Conservation (phyloP, 2,113 vertebrate species). For the Xiphias gladius region DNA sequence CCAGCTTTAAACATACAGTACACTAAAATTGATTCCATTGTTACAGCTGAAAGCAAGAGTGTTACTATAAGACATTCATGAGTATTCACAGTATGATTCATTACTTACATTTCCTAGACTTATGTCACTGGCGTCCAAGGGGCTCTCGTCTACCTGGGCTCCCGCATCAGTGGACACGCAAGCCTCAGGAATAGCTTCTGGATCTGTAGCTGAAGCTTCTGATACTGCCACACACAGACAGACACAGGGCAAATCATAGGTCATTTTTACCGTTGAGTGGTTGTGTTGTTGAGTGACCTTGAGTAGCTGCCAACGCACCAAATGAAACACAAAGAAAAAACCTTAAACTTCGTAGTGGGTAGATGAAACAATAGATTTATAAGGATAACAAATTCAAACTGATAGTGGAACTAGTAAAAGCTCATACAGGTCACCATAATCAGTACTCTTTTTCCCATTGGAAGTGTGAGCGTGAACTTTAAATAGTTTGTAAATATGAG, state of each 20-base stretch:
- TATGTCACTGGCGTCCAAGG: conserved; percentile 70
- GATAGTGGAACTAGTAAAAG: neutral
- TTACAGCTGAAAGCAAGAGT: neutral
- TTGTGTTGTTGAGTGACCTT: neutral
- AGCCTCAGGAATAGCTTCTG: conserved; percentile 25
- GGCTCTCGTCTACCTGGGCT: conserved; percentile 33
- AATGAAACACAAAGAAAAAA: neutral
- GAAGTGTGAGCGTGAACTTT: neutral
- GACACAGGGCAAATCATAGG: neutral
- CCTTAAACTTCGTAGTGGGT: neutral
- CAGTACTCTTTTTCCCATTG: neutral
- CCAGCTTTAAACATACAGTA: neutral
- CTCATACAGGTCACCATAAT: neutral
- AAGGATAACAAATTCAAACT: neutral
- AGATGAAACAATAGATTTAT: neutral
- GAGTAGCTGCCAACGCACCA: neutral
- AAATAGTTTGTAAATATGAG: neutral
- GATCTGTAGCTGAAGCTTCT: conserved; percentile 27
- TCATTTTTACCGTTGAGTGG: conserved; percentile 9
- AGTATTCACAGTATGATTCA: neutral
- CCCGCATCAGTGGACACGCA: conserved; percentile 21
- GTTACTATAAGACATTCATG: neutral
- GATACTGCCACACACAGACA: conserved; percentile 32
- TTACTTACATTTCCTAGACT: conserved; percentile 76
- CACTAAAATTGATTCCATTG: neutral